Evolutionary conservation across 2,113 vertebrate species (phyloP).

Genomic region (Gymnocephalus cernua): DNA sequence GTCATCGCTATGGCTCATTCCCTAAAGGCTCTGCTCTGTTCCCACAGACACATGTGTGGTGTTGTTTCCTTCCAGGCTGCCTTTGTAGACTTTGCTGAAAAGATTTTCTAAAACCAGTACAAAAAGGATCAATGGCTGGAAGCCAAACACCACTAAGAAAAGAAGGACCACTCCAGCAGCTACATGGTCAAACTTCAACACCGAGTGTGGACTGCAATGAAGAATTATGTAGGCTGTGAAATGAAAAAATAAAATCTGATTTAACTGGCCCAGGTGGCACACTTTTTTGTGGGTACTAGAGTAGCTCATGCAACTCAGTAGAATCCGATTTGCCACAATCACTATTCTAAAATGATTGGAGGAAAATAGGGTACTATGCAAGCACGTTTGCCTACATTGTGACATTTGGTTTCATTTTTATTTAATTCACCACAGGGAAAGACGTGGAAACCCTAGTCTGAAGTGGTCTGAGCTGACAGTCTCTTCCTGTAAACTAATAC

Average conservation of each 20-base stretch:
- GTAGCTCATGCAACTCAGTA: neutral
- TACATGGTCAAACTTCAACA: neutral
- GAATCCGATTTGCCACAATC: neutral
- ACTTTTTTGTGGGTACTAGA: neutral
- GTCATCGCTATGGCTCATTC: constrained; percentile 61
- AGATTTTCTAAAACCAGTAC: neutral
- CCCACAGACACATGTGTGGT: constrained; percentile 44
- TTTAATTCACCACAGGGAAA: neutral
- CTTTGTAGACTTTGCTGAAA: constrained; percentile 35
- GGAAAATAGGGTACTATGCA: neutral
- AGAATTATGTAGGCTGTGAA: neutral
- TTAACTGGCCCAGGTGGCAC: neutral
- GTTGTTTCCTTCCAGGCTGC: constrained; percentile 62
- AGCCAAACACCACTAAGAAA: constrained; percentile 1
- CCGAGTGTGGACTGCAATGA: neutral
- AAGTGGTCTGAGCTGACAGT: constrained; percentile 2
- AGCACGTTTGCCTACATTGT: neutral
- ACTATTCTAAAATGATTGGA: neutral
- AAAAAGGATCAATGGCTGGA: constrained; percentile 8
- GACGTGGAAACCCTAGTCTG: constrained; percentile 18
- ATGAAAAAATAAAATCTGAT: neutral
- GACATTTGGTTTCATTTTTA: constrained; percentile 3
- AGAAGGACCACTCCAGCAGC: neutral
- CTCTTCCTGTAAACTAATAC: constrained; percentile 38
- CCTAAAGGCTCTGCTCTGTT: constrained; percentile 41